These are phyloP conservation scores for Mactra quadrangularis DNA, from an alignment of 1,140 invertebrate genomes.

Conservation along the genomic window DNA sequence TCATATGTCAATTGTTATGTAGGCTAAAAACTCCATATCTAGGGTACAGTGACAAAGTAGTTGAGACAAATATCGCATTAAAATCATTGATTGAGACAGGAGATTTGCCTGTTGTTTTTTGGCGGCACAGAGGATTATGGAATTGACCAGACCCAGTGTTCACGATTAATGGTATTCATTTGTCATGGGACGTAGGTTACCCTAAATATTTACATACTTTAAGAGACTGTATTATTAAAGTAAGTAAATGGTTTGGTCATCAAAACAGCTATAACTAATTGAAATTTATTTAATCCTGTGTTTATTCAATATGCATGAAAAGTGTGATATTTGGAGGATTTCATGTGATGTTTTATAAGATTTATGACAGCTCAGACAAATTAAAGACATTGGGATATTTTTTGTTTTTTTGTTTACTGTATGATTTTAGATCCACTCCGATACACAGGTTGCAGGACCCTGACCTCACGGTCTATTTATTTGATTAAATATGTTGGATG, in stretches of 20 bases:
- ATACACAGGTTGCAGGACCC: too few relatives aligned
- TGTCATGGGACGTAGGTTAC: background rate
- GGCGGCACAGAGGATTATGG: background rate
- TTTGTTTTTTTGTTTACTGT: too few relatives aligned
- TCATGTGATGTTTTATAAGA: too few relatives aligned
- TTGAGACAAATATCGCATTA: background rate
- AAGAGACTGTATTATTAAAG: background rate
- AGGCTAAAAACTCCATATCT: background rate
- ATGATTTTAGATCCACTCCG: too few relatives aligned
- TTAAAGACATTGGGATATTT: too few relatives aligned
- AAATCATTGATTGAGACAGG: background rate
- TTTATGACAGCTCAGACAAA: too few relatives aligned
- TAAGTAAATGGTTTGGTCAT: background rate
- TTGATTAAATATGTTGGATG: too few relatives aligned
- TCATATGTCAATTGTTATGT: background rate
- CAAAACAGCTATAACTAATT: background rate
- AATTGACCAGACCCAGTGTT: too few relatives aligned
- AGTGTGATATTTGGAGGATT: too few relatives aligned
- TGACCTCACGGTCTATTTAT: too few relatives aligned
- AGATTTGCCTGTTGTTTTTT: background rate
- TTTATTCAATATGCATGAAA: too few relatives aligned
- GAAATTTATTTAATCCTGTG: too few relatives aligned
- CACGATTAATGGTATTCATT: background rate
- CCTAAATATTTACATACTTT: slow-evolving; percentile 7
- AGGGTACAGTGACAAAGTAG: background rate